phyloP scores from a whole-genome alignment of 2,888 invertebrate genomes.

The Brenthis ino region DNA sequence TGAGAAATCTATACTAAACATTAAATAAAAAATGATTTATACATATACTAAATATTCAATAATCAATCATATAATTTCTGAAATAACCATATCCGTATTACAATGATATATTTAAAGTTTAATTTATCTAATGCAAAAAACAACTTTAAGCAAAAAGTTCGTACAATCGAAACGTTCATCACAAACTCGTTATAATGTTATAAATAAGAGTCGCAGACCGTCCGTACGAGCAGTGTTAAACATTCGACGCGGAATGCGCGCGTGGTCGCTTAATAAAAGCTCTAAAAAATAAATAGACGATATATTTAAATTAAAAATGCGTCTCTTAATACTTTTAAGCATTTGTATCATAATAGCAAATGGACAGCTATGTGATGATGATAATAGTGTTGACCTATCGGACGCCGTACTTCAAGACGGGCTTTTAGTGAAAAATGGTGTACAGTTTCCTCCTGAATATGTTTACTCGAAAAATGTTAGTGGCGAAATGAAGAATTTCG shows the following conservation, averaged over 20 bases:
- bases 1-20: too few species aligned
- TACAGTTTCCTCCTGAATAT: constrained; percentile 52
- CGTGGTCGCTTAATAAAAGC: not conserved
- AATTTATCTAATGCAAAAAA: too few species aligned
- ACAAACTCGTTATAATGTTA: constrained; percentile 3
- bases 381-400: constrained; percentile 56
- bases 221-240: constrained; percentile 1
- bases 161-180: not conserved
- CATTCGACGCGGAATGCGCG: constrained; percentile 7
- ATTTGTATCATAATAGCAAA: constrained; percentile 39
- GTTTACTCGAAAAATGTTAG: constrained; percentile 53
- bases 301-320: constrained; percentile 43
- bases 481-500: constrained; percentile 54
- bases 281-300: not conserved
- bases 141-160: not conserved
- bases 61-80: too few species aligned
- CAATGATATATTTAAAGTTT: too few species aligned
- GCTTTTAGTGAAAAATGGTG: constrained; percentile 48
- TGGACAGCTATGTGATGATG: constrained; percentile 52
- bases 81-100: too few species aligned
- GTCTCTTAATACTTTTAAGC: constrained; percentile 44
- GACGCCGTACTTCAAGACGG: constrained; percentile 46
- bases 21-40: too few species aligned
- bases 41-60: too few species aligned
- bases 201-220: constrained; percentile 16